These are phyloP conservation scores for Diglossa cyanea DNA, from an alignment of 2,797 vertebrate genomes.

Conservation along the genomic window DNA sequence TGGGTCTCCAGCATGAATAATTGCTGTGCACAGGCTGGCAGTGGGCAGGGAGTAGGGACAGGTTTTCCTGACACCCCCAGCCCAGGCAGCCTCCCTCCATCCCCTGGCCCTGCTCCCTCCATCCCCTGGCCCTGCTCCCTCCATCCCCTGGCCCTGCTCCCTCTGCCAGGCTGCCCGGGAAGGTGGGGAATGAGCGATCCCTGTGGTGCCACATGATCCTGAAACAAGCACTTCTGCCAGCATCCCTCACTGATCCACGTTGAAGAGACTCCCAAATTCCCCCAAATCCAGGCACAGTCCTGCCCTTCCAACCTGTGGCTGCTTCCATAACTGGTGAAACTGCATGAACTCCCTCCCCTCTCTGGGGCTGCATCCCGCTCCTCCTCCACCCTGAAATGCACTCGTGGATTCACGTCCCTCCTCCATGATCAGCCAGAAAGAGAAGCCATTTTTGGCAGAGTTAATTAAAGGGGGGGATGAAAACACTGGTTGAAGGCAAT, in stretches of 20 bases:
- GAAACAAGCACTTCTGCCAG: background rate
- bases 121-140: too few species aligned
- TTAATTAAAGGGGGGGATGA: background rate
- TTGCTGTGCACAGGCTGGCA: slow-evolving; percentile 7
- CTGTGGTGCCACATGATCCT: accelerated
- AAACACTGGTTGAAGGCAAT: background rate
- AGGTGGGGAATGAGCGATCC: background rate
- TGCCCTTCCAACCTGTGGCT: background rate
- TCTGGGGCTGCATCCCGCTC: background rate
- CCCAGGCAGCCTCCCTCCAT: background rate
- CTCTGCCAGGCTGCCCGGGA: accelerated
- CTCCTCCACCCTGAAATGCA: background rate
- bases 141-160: background rate
- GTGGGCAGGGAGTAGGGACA: background rate
- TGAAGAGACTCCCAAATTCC: accelerated
- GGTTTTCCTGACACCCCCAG: slow-evolving; percentile 14
- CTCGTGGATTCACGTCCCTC: accelerated
- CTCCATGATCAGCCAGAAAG: background rate
- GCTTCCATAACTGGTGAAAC: background rate
- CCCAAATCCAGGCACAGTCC: background rate
- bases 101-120: too few species aligned
- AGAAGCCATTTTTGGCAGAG: background rate
- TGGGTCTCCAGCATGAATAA: slow-evolving; percentile 44
- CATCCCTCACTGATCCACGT: accelerated
- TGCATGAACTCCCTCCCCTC: too few species aligned